These are phyloP conservation scores for Lysiphlebus fabarum DNA, from an alignment of 1,140 invertebrate species.

Conservation along the genomic window DNA sequence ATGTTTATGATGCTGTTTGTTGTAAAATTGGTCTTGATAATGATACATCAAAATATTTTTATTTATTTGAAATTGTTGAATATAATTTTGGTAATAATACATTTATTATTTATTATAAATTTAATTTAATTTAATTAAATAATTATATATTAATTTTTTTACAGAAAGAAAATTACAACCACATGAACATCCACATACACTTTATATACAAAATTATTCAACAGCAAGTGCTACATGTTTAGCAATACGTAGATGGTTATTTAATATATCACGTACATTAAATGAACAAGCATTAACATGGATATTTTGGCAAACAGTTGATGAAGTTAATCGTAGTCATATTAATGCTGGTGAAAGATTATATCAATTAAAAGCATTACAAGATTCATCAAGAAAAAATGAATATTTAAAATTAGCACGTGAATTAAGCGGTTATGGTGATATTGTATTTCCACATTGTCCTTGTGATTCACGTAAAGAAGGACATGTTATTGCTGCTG, in stretches of 20 bases:
- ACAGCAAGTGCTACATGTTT: constrained; percentile 97
- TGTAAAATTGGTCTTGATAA: constrained; percentile 80
- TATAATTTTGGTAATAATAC: constrained; percentile 83
- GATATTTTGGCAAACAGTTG: constrained; percentile 82
- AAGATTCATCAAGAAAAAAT: constrained; percentile 80
- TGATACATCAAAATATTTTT: constrained; percentile 86
- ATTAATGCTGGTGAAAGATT: constrained; percentile 84
- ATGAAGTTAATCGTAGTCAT: constrained; percentile 91
- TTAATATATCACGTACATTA: constrained; percentile 63
- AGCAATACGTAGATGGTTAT: constrained; percentile 92
- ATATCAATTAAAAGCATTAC: constrained; percentile 92
- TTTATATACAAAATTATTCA: constrained; percentile 99
- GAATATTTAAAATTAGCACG: constrained; percentile 87
- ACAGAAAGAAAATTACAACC: constrained; percentile 90
- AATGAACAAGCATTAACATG: constrained; percentile 70
- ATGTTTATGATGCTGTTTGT: constrained; percentile 87
- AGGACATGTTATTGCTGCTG: constrained; percentile 81
- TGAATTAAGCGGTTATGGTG: constrained; percentile 85
- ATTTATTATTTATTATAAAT: constrained; percentile 8
- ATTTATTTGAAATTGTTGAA: constrained; percentile 97
- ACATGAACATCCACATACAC: constrained; percentile 92
- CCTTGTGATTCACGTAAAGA: constrained; percentile 90
- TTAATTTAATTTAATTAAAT: constrained; percentile 7
- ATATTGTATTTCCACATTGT: constrained; percentile 92
- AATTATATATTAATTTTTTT: constrained; percentile 37